Conservation (phyloP, 2,113 vertebrate genomes). For the Periophthalmodon schlosseri region DNA sequence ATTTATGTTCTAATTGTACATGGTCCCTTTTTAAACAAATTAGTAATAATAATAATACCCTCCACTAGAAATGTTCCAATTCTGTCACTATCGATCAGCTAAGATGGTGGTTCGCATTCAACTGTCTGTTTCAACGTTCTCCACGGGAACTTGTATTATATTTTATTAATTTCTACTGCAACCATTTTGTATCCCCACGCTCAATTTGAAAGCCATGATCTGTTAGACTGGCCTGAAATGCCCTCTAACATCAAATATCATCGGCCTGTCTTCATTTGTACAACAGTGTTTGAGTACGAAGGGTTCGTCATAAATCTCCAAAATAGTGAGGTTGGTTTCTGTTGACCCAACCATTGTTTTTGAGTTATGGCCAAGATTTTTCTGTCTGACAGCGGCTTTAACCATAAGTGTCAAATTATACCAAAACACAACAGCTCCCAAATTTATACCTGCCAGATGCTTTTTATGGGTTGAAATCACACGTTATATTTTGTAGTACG, state of each 20-base stretch:
- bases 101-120: too few species aligned
- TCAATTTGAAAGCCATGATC: background rate
- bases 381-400: background rate
- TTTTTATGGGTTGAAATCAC: background rate
- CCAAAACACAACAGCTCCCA: background rate
- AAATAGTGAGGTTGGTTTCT: background rate
- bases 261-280: background rate
- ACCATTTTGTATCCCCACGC: too few species aligned
- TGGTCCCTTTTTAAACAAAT: too few species aligned
- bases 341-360: background rate
- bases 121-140: too few species aligned
- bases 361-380: background rate
- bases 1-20: too few species aligned
- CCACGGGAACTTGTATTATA: too few species aligned
- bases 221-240: too few species aligned
- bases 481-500: background rate
- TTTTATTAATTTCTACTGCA: too few species aligned
- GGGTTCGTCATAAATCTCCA: background rate
- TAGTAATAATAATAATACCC: too few species aligned
- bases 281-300: background rate
- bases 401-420: background rate
- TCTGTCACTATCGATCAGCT: too few species aligned
- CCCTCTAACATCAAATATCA: background rate
- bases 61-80: too few species aligned
- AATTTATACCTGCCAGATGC: conserved; percentile 4